Percentiles rank a stretch among this genome's conserved stretches.
These are phyloP conservation scores for Homarus gammarus DNA, from an alignment of 2,888 invertebrate species.

Conservation along the genomic window DNA sequence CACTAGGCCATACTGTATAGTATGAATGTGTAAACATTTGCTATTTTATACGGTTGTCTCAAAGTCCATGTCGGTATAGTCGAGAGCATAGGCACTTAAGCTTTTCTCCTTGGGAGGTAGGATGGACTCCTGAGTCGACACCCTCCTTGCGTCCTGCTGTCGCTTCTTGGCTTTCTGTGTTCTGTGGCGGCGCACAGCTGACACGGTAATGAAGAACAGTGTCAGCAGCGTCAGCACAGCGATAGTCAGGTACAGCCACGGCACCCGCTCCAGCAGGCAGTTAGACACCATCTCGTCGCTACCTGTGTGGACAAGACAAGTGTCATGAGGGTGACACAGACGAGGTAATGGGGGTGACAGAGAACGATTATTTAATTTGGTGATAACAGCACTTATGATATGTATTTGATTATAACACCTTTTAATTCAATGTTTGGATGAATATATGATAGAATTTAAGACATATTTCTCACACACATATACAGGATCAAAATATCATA, in stretches of 20 bases:
- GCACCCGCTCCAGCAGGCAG: slow-evolving; percentile 73
- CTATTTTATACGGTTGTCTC: slow-evolving; percentile 92
- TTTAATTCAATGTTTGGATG: no score
- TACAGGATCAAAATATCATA: no score
- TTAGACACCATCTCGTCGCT: slow-evolving; percentile 75
- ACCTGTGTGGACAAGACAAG: slow-evolving; percentile 42
- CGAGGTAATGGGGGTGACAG: background rate
- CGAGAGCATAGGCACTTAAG: slow-evolving; percentile 79
- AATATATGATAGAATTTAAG: no score
- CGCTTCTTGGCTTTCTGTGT: slow-evolving; percentile 65
- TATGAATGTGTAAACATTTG: no score
- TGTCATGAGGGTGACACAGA: background rate
- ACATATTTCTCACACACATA: no score
- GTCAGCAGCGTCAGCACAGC: slow-evolving; percentile 65
- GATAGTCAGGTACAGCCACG: slow-evolving; percentile 74
- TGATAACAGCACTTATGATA: no score
- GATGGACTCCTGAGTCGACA: slow-evolving; percentile 74
- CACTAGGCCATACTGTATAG: no score
- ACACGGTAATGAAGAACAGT: slow-evolving; percentile 67
- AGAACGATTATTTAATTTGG: no score
- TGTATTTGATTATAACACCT: no score
- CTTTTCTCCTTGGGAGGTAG: slow-evolving; percentile 75
- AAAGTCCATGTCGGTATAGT: slow-evolving; percentile 94
- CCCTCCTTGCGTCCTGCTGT: slow-evolving; percentile 67
- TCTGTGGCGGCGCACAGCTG: slow-evolving; percentile 66